phyloP scores from a whole-genome alignment of 2,888 invertebrate species.

The Rhagonycha fulva region DNA sequence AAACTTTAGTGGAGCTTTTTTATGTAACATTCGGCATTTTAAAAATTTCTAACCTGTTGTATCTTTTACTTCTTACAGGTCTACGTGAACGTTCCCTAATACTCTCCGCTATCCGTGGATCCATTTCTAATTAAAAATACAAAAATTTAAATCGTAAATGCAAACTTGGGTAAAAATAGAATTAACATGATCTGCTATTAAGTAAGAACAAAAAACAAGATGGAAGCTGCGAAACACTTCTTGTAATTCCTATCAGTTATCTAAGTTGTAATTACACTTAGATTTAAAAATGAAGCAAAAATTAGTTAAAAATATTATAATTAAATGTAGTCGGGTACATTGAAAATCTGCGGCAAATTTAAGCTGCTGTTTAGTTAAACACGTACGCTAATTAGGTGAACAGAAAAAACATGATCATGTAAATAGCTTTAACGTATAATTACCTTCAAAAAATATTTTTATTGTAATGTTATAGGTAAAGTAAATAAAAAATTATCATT shows the following conservation, averaged over 20 bases:
- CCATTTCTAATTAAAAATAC: conserved; percentile 51
- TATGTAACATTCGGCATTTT: background rate
- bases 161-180: conserved; percentile 52
- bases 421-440: conserved; percentile 9
- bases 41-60: conserved; percentile 65
- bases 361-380: conserved; percentile 11
- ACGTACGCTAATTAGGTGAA: conserved; percentile 14
- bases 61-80: conserved; percentile 72
- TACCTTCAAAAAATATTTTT: conserved; percentile 1
- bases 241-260: conserved; percentile 38
- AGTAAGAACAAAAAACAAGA: conserved; percentile 55
- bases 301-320: background rate
- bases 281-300: background rate
- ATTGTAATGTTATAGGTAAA: background rate
- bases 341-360: background rate
- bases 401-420: conserved; percentile 23
- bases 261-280: conserved; percentile 27
- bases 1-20: background rate
- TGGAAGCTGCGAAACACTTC: conserved; percentile 45
- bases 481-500: background rate
- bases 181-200: conserved; percentile 49
- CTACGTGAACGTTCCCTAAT: conserved; percentile 60
- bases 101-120: conserved; percentile 51
- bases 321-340: background rate
- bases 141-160: conserved; percentile 45